Evolutionary conservation across 2,888 invertebrate genomes (phyloP).

Genomic region (Hecatera dysodea): DNA sequence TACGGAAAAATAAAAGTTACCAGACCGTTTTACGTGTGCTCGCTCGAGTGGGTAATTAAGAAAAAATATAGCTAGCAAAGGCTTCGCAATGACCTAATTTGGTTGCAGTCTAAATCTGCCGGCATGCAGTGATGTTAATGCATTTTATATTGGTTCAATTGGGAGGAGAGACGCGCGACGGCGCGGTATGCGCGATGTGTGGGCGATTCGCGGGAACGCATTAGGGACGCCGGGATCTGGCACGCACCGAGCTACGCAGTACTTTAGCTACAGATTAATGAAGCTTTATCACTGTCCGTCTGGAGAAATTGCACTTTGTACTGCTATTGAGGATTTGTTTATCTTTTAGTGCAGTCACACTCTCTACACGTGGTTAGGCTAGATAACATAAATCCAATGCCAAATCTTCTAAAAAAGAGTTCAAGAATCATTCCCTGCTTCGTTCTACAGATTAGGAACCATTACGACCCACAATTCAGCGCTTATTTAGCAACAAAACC

Average conservation of each 20-base stretch:
- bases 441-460: neutral
- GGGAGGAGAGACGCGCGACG: conserved; percentile 81
- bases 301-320: conserved; percentile 65
- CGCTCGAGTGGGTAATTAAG: conserved; percentile 63
- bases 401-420: neutral
- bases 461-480: neutral
- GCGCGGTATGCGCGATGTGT: conserved; percentile 88
- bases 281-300: conserved; percentile 66
- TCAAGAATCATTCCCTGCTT: neutral
- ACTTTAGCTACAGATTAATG: conserved; percentile 66
- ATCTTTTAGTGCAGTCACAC: conserved; percentile 6
- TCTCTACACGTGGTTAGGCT: neutral
- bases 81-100: conserved; percentile 82
- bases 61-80: conserved; percentile 63
- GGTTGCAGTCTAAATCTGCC: conserved; percentile 82
- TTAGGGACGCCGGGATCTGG: conserved; percentile 84
- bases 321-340: conserved; percentile 45
- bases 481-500: conserved; percentile 6
- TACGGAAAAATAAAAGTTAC: conserved; percentile 64
- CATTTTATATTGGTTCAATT: conserved; percentile 91
- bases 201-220: conserved; percentile 89
- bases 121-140: conserved; percentile 88
- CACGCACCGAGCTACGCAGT: conserved; percentile 75
- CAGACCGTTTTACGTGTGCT: conserved; percentile 65
- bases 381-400: neutral